Evolutionary conservation across 2,797 vertebrate species (phyloP).

Genomic region (Diplodus sargus): DNA sequence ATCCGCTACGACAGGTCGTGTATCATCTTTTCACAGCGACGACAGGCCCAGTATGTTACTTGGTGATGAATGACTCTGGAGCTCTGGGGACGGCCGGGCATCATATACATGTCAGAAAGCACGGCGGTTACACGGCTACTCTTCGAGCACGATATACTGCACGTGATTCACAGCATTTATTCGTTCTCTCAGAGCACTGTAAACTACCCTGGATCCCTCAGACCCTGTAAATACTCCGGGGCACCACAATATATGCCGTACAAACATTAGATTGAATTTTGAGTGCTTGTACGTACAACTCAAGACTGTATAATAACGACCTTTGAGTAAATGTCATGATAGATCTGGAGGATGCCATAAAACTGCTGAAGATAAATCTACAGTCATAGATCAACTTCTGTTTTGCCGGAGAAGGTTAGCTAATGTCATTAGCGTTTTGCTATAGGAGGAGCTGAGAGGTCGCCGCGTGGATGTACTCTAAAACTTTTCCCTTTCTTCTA

Average conservation of each 20-base stretch:
- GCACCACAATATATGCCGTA: neutral
- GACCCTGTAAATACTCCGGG: neutral
- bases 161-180: slow-evolving; percentile 14
- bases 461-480: neutral
- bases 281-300: neutral
- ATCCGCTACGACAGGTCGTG: neutral
- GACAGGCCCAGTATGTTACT: neutral
- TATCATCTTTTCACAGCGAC: slow-evolving; percentile 28
- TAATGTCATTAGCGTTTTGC: slow-evolving; percentile 5
- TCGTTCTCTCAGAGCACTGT: slow-evolving; percentile 6
- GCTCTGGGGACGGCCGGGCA: neutral
- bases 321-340: slow-evolving; percentile 16
- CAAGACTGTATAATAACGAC: neutral
- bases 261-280: neutral
- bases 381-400: neutral
- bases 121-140: neutral
- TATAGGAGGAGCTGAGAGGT: neutral
- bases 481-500: neutral
- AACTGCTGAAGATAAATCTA: slow-evolving; percentile 1
- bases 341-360: slow-evolving; percentile 3
- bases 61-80: slow-evolving; percentile 17
- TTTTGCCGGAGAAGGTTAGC: slow-evolving; percentile 15
- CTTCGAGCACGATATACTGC: neutral
- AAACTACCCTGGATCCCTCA: slow-evolving; percentile 12
- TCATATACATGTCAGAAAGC: slow-evolving; percentile 14